phyloP scores from a whole-genome alignment of 2,113 vertebrate species.

The Choloepus hoffmanni region DNA sequence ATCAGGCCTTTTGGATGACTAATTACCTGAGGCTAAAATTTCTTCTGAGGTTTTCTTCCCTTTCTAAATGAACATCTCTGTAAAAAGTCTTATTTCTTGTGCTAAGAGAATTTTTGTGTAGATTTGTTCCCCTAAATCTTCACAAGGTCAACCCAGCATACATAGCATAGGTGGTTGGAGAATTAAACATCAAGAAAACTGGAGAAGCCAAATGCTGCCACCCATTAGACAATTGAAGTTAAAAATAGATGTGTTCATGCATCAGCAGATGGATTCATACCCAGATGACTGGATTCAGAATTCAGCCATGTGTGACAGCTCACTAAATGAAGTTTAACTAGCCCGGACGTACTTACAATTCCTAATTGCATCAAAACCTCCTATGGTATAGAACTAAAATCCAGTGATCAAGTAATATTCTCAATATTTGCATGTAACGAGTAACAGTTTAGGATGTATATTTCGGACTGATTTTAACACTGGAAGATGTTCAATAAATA shows the following conservation, averaged over 20 bases:
- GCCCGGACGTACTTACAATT: conserved; percentile 15
- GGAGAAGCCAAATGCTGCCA: conserved; percentile 31
- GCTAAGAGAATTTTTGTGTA: conserved; percentile 10
- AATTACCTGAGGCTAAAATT: conserved; percentile 7
- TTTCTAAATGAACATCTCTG: conserved; percentile 42
- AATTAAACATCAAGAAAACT: conserved; percentile 20
- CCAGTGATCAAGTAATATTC: not conserved
- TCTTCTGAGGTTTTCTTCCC: not conserved
- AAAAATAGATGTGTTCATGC: conserved; percentile 71
- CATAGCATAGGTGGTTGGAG: not conserved
- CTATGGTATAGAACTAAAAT: conserved; percentile 16
- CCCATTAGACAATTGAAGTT: conserved; percentile 56
- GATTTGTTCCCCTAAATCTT: not conserved
- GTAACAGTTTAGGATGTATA: not conserved
- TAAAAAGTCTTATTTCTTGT: not conserved
- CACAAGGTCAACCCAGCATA: not conserved
- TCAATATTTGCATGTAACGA: not conserved
- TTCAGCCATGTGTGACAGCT: conserved; percentile 10
- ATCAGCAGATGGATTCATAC: conserved; percentile 28
- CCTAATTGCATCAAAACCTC: not conserved
- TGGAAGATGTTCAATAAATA: not conserved
- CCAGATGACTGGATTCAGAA: conserved; percentile 25
- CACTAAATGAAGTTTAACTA: conserved; percentile 20
- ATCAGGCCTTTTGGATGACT: conserved; percentile 30
- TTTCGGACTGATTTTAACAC: conserved; percentile 46